Base-by-base conservation (phyloP, 2,888 invertebrate species). In the Phaedon cochleariae region DNA sequence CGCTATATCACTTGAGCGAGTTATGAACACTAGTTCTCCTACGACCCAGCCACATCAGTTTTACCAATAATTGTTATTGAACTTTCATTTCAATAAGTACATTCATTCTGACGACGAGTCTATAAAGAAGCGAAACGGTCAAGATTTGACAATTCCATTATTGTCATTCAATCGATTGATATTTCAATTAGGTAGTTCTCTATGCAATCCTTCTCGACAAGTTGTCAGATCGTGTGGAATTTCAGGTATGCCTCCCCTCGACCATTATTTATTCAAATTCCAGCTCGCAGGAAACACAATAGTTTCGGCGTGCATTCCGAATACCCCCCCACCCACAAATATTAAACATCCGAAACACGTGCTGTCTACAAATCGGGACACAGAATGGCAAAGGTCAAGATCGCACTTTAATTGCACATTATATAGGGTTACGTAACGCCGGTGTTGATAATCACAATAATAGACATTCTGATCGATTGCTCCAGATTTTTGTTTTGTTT, bases 351-450 rank as follows among this genome's bases (percentile, higher is more conserved):
- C 57, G 17, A 57, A 57, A 57, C 57, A 57, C 57, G 57, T 57
- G 57, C 57, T 57, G 57, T 57, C 57, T 57, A 57, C 57, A 57
- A 57, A 57, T 57, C 57, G 45, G 46, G 57, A 57, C 57, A 45
- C 45, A 55, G 41, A 57, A 57, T 26, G 26, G 45, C 29, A 57
- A 57, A 57, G 57, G 57, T 57, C 57, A 57, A 57, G 57, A 57
- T 45, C 57, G 57, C 57, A 57, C 45, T 57, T 57, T 41, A 57
- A 57, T 57, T 57, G 37, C 45, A 57, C 26, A 57, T 45, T 45
- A 57, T 57, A 57, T 45, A 45, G 57, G 45, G 46, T 57, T 57
- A 57, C 57, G 57, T 57, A 57, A 57, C 22, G 20, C 17, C 57
- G 31, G 26, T 45, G 57, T 45, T 45, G 57, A 57, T 57, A 57